A percentile compares a stretch with the other conserved stretches of the same genome.
These are phyloP conservation scores for Bombus terrestris DNA, from an alignment of 1,140 invertebrate species.

Conservation along the genomic window DNA sequence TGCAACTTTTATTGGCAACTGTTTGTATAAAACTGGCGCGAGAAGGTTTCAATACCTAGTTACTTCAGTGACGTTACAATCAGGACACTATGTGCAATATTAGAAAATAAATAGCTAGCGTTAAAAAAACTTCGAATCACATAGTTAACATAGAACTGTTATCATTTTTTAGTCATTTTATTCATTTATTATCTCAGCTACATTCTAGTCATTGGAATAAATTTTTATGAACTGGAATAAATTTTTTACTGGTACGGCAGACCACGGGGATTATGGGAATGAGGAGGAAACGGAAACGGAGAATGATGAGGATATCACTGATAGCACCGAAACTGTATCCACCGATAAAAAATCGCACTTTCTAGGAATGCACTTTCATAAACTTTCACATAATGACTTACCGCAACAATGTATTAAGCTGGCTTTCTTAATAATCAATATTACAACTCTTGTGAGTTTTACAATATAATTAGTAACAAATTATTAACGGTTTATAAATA, in stretches of 20 bases:
- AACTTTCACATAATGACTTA: slow-evolving; percentile 57
- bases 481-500: neutral
- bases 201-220: neutral
- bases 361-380: slow-evolving; percentile 52
- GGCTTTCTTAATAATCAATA: slow-evolving; percentile 61
- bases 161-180: neutral
- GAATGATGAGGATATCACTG: slow-evolving; percentile 62
- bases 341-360: slow-evolving; percentile 54
- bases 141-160: neutral
- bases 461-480: neutral
- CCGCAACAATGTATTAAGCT: slow-evolving; percentile 62
- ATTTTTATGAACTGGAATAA: slow-evolving; percentile 44
- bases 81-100: neutral
- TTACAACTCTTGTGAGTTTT: slow-evolving; percentile 57
- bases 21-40: slow-evolving; percentile 33
- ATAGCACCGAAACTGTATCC: slow-evolving; percentile 56
- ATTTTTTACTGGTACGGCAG: slow-evolving; percentile 35
- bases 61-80: neutral
- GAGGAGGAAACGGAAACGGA: slow-evolving; percentile 67
- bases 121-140: neutral
- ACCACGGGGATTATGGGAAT: slow-evolving; percentile 31
- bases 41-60: slow-evolving; percentile 21
- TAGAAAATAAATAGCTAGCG: neutral
- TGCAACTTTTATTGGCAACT: accelerated
- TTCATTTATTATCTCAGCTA: neutral